A percentile compares a stretch with the other conserved stretches of the same genome.
Evolutionary conservation across 2,797 vertebrate genomes (phyloP).

Genomic region (Miichthys miiuy): DNA sequence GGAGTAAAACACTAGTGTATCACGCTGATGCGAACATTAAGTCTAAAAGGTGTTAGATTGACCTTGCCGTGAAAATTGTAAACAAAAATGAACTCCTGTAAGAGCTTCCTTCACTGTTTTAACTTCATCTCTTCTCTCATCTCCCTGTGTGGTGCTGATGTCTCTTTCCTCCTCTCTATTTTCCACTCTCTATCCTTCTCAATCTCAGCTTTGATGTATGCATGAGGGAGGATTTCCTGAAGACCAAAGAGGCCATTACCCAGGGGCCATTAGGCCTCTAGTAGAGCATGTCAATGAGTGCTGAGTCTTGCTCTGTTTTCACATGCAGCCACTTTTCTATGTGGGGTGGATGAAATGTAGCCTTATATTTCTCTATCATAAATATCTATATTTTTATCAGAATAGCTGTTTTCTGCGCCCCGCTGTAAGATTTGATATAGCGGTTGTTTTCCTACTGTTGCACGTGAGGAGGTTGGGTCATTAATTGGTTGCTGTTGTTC

Average conservation of each 20-base stretch:
- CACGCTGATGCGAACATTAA: neutral
- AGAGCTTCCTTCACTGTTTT: slow-evolving; percentile 25
- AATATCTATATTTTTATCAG: slow-evolving; percentile 29
- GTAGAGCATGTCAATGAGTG: slow-evolving; percentile 85
- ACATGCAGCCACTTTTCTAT: slow-evolving; percentile 63
- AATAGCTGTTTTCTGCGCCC: neutral
- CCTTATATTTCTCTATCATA: slow-evolving; percentile 30
- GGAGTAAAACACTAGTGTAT: neutral
- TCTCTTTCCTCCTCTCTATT: slow-evolving; percentile 68
- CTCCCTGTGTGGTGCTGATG: slow-evolving; percentile 72
- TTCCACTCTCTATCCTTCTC: slow-evolving; percentile 72
- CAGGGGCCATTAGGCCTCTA: slow-evolving; percentile 87
- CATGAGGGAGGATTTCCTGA: slow-evolving; percentile 85
- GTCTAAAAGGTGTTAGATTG: slow-evolving; percentile 18
- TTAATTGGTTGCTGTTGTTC: slow-evolving; percentile 76
- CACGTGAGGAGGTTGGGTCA: slow-evolving; percentile 67
- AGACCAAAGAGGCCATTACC: slow-evolving; percentile 87
- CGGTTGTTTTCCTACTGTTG: slow-evolving; percentile 51
- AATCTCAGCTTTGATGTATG: slow-evolving; percentile 83
- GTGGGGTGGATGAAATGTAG: slow-evolving; percentile 43
- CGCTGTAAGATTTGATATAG: slow-evolving; percentile 30
- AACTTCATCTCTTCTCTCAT: slow-evolving; percentile 36
- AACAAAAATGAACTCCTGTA: slow-evolving; percentile 46
- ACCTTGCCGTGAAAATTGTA: slow-evolving; percentile 27
- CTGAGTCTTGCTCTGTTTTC: slow-evolving; percentile 82